These are phyloP conservation scores for Oncorhynchus mykiss DNA, from an alignment of 2,113 vertebrate species.

Conservation along the genomic window DNA sequence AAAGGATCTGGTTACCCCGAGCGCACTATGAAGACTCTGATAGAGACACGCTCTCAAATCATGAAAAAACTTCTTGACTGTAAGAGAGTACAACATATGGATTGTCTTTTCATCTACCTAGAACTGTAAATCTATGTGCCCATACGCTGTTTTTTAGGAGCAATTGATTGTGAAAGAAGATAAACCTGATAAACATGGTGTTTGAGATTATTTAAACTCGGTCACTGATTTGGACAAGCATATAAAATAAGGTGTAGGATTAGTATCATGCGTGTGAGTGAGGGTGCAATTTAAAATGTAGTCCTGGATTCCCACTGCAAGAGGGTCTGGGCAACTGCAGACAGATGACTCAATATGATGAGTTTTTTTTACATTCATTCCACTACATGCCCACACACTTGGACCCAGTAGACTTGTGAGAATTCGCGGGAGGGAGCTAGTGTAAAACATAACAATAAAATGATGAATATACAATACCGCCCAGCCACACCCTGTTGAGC, in stretches of 20 bases:
- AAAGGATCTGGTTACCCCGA: constrained; percentile 88
- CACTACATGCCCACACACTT: no score
- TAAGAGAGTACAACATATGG: neutral
- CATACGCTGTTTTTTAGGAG: neutral
- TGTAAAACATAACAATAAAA: no score
- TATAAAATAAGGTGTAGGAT: neutral
- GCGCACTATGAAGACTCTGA: constrained; percentile 73
- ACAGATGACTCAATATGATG: neutral
- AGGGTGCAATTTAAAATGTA: constrained; percentile 34
- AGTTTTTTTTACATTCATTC: no score
- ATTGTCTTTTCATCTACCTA: neutral
- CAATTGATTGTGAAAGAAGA: neutral
- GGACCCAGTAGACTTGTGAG: no score
- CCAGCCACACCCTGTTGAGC: no score
- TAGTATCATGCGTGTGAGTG: constrained; percentile 21
- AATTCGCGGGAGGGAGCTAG: no score
- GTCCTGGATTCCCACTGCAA: constrained; percentile 69
- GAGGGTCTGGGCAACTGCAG: constrained; percentile 59
- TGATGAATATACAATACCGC: no score
- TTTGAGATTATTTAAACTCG: neutral
- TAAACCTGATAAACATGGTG: neutral
- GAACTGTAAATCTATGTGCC: neutral
- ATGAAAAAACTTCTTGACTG: constrained; percentile 41
- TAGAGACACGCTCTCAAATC: constrained; percentile 54
- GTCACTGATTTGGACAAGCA: neutral